A percentile compares a stretch with the other conserved stretches of the same genome.
Evolutionary conservation across 2,113 vertebrate genomes (phyloP).

Genomic region (Trachemys scripta): DNA sequence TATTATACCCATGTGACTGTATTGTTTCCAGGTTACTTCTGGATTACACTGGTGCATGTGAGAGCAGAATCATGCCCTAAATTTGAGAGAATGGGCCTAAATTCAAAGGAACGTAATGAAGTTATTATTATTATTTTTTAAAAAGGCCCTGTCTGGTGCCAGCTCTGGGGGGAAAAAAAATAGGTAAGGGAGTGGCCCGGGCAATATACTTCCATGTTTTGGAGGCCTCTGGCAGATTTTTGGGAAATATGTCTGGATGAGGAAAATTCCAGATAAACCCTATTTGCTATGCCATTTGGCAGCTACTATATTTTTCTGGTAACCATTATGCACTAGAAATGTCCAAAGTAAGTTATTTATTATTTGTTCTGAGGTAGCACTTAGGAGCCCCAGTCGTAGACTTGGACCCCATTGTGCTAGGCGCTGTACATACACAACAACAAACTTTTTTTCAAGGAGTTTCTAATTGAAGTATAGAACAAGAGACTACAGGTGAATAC

Average conservation of each 20-base stretch:
- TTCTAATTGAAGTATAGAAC: background rate
- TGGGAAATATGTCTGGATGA: background rate
- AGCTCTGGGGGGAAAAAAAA: rapidly evolving
- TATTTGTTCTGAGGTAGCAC: background rate
- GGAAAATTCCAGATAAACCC: background rate
- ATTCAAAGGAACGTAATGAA: rapidly evolving
- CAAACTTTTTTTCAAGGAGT: background rate
- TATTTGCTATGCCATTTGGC: background rate
- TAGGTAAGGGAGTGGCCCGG: background rate
- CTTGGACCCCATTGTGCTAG: background rate
- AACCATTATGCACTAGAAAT: background rate
- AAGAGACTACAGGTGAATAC: background rate
- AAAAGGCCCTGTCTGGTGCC: background rate
- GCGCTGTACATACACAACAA: background rate
- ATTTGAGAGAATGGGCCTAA: rapidly evolving
- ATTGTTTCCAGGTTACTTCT: background rate
- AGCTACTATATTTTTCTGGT: background rate
- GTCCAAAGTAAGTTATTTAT: background rate
- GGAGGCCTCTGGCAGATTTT: background rate
- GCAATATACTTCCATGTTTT: background rate
- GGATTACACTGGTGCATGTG: background rate
- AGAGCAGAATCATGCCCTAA: background rate
- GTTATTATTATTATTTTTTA: background rate
- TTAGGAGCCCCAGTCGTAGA: background rate
- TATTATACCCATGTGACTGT: rapidly evolving